Base-by-base conservation (phyloP, 1,140 invertebrate species). In the Sitophilus oryzae region DNA sequence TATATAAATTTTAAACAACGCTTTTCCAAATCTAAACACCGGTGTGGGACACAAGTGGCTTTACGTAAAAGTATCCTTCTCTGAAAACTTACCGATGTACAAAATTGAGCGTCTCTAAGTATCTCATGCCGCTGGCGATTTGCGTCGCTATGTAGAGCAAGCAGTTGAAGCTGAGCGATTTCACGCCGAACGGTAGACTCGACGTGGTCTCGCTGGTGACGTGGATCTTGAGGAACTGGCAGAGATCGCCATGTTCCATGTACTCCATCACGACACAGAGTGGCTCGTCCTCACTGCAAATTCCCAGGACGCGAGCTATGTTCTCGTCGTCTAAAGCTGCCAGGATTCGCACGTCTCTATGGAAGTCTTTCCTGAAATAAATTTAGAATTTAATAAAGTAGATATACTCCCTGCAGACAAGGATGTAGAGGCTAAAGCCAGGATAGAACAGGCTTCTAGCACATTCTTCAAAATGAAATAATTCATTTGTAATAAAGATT, bases 241-340 rank as follows among this genome's bases (percentile, higher is more conserved):
- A 88, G 37, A 96, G 80, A 74, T 96, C 92, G 5, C 92, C 91
- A 59, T 90, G 82, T 64, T 92, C 90, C 64, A 91, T 77, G 73
- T 94, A 95, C 71, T 96, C 93, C 65, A 95, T 83, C 1, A 95
- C 82, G 56, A 94, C 89, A 65, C 88, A 91, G 14, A 86, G 75
- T 0, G 89, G 91, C 59, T 91, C 86, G 49, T 89, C 86, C 35
- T 79, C 73, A 40, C 84, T 87, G 69, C 90, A 93, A 40, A 90
- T 85, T 2, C 91, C 93, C 30, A 96, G 70, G 6, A 96, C 89
- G 18, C 89, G 79, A 3, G 91, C 87, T 47, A 96, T 86, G 71
- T 94, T 89, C 1, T 82, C 81, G 67, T 94, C 91, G 56, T 89
- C 85, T 19, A 96, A 73, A 4, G 88, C 84, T 1, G 90, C 89